A percentile compares a stretch with the other conserved stretches of the same genome.
These are phyloP conservation scores for Drosophila athabasca DNA, from an alignment of 1,140 invertebrate genomes.

Conservation along the genomic window DNA sequence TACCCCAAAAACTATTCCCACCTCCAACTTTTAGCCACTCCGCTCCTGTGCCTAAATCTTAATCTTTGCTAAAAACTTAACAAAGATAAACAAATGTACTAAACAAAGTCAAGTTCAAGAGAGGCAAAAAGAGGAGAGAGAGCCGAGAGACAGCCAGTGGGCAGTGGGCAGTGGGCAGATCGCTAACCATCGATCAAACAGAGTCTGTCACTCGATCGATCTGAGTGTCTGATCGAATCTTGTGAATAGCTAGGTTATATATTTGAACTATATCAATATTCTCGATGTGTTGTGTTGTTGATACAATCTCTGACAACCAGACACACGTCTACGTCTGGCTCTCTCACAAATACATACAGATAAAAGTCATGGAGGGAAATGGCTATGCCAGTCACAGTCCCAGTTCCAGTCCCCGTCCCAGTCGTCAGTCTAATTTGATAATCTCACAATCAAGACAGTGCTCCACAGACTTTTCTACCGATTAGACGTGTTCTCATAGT, in stretches of 20 bases:
- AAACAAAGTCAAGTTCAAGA: constrained; percentile 1
- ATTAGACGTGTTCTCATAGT: constrained; percentile 32
- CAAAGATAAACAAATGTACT: constrained; percentile 21
- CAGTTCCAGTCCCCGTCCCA: not conserved
- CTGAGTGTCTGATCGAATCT: constrained; percentile 45
- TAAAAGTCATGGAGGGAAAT: constrained; percentile 39
- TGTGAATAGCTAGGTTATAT: constrained; percentile 66
- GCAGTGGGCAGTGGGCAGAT: not conserved
- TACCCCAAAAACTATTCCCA: not conserved
- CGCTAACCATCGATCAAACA: constrained; percentile 43
- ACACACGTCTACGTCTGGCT: not conserved
- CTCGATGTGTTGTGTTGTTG: constrained; percentile 46
- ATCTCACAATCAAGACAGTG: constrained; percentile 70
- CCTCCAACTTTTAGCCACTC: not conserved
- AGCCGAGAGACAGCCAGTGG: too few species aligned
- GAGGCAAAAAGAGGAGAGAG: too few species aligned
- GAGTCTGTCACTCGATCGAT: constrained; percentile 29
- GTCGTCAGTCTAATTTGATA: constrained; percentile 58
- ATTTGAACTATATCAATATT: constrained; percentile 50
- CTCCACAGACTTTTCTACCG: constrained; percentile 27
- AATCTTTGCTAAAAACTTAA: constrained; percentile 1
- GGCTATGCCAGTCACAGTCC: constrained; percentile 4
- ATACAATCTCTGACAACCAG: constrained; percentile 42
- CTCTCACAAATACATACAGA: constrained; percentile 46
- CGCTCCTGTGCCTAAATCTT: constrained; percentile 14